Evolutionary conservation across 2,797 vertebrate genomes (phyloP).

Genomic region (Glossophaga mutica): DNA sequence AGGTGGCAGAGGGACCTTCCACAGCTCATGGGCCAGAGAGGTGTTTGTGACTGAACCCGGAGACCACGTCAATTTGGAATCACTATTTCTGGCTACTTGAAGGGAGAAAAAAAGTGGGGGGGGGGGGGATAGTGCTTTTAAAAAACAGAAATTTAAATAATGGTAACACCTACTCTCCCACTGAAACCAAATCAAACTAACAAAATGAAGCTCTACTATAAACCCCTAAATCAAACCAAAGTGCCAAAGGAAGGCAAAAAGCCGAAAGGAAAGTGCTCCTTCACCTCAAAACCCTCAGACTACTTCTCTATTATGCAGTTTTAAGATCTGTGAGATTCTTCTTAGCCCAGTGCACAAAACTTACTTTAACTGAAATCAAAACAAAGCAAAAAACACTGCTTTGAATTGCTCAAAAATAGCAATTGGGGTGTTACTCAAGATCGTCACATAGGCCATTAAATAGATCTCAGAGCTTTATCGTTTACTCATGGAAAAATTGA

Average conservation of each 20-base stretch:
- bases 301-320: neutral
- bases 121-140: neutral
- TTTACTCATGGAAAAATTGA: neutral
- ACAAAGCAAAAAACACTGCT: neutral
- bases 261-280: neutral
- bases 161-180: neutral
- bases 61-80: conserved; percentile 96
- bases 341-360: neutral
- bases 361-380: neutral
- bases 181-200: neutral
- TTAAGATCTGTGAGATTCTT: neutral
- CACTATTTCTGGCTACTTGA: conserved; percentile 94
- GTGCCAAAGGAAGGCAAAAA: neutral
- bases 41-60: conserved; percentile 96
- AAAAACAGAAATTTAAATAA: neutral
- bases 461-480: neutral
- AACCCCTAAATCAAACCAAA: neutral
- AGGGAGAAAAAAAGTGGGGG: neutral
- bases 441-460: neutral
- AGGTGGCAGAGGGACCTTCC: conserved; percentile 98
- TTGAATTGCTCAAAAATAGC: neutral
- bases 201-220: neutral
- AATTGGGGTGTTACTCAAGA: neutral
- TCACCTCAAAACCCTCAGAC: neutral
- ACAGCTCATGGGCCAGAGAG: conserved; percentile 99